Percentiles rank a stretch among this genome's conserved stretches.
Evolutionary conservation across 2,797 vertebrate species (phyloP).

Genomic region (Pantherophis vulpinus): DNA sequence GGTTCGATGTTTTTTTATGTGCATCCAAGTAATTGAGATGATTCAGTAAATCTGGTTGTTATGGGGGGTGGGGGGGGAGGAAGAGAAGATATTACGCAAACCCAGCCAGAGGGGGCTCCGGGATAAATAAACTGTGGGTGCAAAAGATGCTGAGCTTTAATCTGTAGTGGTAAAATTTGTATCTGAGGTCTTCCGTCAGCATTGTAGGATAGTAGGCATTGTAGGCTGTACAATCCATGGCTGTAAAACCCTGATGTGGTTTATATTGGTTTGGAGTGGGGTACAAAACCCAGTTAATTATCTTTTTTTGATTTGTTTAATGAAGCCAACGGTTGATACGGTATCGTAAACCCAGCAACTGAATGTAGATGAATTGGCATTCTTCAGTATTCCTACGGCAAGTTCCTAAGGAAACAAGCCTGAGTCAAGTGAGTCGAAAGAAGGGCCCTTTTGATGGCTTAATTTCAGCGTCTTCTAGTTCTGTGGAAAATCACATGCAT

Average conservation of each 20-base stretch:
- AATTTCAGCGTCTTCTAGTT: background rate
- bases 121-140: background rate
- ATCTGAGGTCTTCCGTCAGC: background rate
- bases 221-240: background rate
- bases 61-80: background rate
- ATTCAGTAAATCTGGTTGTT: background rate
- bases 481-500: background rate
- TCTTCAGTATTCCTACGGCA: background rate
- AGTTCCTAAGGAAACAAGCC: background rate
- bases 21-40: background rate
- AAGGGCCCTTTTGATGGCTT: no score
- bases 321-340: background rate
- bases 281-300: background rate
- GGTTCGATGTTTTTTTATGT: background rate
- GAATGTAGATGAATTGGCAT: background rate
- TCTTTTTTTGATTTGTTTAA: background rate
- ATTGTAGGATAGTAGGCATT: background rate
- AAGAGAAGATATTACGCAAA: background rate
- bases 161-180: background rate
- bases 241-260: background rate
- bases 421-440: background rate
- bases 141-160: background rate
- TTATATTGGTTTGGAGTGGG: background rate
- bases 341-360: background rate
- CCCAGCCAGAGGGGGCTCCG: background rate